Conservation (phyloP, 1,140 invertebrate genomes). For the Drosophila teissieri region DNA sequence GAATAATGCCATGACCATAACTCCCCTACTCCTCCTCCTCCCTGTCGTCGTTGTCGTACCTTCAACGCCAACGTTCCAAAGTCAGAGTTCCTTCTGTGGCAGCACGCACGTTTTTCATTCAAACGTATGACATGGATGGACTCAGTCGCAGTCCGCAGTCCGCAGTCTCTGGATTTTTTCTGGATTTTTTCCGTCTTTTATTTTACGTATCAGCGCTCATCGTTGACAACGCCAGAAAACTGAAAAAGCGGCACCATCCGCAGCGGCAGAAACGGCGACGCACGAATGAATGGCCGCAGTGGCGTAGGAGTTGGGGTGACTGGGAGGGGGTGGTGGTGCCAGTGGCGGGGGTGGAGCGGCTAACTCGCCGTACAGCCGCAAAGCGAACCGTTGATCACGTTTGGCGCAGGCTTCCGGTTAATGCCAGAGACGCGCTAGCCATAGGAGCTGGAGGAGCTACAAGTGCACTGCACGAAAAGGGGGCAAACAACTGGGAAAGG, state of each 20-base stretch:
- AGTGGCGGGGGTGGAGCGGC: conserved; percentile 45
- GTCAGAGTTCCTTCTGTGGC: conserved; percentile 84
- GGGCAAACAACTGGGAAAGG: too few species aligned
- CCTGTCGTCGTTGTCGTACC: conserved; percentile 1
- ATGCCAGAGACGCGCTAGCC: conserved; percentile 57
- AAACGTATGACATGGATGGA: conserved; percentile 71
- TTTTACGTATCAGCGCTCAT: conserved; percentile 80
- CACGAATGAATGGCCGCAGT: conserved; percentile 75
- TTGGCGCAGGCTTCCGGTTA: conserved; percentile 84
- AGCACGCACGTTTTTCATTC: conserved; percentile 83
- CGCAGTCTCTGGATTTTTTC: conserved; percentile 50
- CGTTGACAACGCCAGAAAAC: conserved; percentile 63
- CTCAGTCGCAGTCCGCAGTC: conserved; percentile 44
- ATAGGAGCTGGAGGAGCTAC: conserved; percentile 49
- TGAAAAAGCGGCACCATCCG: conserved; percentile 30
- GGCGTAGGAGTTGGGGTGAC: conserved; percentile 17
- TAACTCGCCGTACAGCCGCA: conserved; percentile 65
- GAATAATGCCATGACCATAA: conserved; percentile 57
- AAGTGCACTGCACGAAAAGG: conserved; percentile 8
- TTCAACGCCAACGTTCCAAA: conserved; percentile 63
- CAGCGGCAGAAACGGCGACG: conserved; percentile 27
- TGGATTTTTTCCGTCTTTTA: conserved; percentile 34
- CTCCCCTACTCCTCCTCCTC: conserved; percentile 16
- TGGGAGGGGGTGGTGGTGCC: conserved; percentile 2
- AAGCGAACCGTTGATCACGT: conserved; percentile 83